A percentile compares a stretch with the other conserved stretches of the same genome.
phyloP scores from a whole-genome alignment of 2,797 vertebrate species.

The Pseudochirops corinnae region DNA sequence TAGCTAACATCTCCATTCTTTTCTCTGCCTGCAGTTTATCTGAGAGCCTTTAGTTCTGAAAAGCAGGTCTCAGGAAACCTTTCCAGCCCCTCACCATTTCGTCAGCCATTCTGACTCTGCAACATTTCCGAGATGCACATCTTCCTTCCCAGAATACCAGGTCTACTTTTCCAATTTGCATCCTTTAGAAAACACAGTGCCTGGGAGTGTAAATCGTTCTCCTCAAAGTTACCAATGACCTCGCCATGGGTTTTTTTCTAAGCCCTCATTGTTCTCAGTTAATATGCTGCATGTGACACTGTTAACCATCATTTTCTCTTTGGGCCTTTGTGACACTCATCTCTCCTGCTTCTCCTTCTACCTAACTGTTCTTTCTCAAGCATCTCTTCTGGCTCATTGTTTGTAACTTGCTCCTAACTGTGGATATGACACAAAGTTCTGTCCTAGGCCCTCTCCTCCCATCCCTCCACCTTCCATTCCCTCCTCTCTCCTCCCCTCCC shows the following conservation, averaged over 20 bases:
- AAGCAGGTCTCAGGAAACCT: background rate
- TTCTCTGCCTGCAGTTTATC: background rate
- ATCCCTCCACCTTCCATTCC: rapidly evolving
- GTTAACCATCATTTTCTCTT: background rate
- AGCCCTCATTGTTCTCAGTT: background rate
- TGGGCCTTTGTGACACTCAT: background rate
- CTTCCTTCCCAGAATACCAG: background rate
- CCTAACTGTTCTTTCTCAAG: background rate
- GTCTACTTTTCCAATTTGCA: background rate
- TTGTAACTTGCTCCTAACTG: background rate
- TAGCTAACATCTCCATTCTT: background rate
- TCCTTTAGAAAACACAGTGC: background rate
- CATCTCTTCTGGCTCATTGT: background rate
- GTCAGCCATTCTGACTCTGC: background rate
- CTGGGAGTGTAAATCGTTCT: background rate
- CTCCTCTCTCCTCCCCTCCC: rapidly evolving
- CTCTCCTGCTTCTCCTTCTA: background rate
- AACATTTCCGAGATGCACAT: background rate
- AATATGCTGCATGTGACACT: background rate
- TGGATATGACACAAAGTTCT: background rate
- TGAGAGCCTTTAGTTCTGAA: background rate
- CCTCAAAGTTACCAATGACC: background rate
- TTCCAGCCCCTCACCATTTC: background rate
- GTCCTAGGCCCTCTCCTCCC: background rate
- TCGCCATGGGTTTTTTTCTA: background rate